Conservation (phyloP, 2,888 invertebrate genomes). For the Macrophya alboannulata region DNA sequence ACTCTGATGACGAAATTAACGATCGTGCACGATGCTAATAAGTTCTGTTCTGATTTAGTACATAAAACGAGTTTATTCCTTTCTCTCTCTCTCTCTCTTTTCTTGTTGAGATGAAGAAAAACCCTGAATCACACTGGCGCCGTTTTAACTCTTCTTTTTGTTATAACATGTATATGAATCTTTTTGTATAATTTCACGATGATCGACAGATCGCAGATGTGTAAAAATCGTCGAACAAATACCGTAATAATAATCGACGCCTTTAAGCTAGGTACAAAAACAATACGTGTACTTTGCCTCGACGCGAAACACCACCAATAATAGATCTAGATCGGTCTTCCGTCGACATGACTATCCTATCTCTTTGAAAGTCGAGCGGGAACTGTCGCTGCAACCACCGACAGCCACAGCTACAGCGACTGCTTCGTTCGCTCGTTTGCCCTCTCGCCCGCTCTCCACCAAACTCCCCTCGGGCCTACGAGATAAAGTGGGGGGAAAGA, state of each 20-base stretch:
- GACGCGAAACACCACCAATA: slow-evolving; percentile 12
- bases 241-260: not conserved
- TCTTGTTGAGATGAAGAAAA: not conserved
- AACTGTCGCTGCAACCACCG: slow-evolving; percentile 52
- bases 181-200: not conserved
- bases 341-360: slow-evolving; percentile 49
- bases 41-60: not conserved
- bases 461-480: not conserved
- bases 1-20: not conserved
- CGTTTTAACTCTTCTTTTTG: not conserved
- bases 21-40: not conserved
- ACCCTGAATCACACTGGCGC: not conserved
- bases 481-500: not conserved
- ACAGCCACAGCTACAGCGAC: slow-evolving; percentile 43
- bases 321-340: slow-evolving; percentile 30
- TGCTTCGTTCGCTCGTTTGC: slow-evolving; percentile 22
- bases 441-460: slow-evolving; percentile 6
- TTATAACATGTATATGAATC: not conserved
- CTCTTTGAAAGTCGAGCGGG: slow-evolving; percentile 54
- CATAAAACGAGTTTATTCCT: not conserved
- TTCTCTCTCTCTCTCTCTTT: not conserved
- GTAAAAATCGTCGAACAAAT: not conserved
- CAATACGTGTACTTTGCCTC: slow-evolving; percentile 19
- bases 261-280: slow-evolving; percentile 18
- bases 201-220: slow-evolving; percentile 1